These are phyloP conservation scores for Montipora foliosa DNA, from an alignment of 64 coral and sea anemone species.

Conservation along the genomic window DNA sequence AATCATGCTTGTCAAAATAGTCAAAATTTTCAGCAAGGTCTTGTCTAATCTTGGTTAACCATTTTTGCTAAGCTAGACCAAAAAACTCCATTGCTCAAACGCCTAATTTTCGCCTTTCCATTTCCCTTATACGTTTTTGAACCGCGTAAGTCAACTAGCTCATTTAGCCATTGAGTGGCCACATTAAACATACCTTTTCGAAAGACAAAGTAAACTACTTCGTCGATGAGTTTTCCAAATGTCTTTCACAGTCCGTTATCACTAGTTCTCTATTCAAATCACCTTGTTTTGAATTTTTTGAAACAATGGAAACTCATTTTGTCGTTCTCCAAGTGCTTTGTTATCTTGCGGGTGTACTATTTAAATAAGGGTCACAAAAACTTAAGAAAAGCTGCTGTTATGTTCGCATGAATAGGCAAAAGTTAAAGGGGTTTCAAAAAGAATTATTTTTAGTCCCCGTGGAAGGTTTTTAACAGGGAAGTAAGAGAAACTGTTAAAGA, in stretches of 20 bases:
- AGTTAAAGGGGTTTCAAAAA: background rate
- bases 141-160: too few species aligned
- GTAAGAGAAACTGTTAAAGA: background rate
- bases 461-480: background rate
- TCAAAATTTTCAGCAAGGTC: too few species aligned
- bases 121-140: too few species aligned
- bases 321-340: conserved; percentile 46
- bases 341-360: conserved; percentile 28
- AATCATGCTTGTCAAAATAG: too few species aligned
- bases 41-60: too few species aligned
- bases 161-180: background rate
- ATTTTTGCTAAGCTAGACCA: too few species aligned
- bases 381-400: background rate
- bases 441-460: background rate
- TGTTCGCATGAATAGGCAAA: too few species aligned
- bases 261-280: background rate
- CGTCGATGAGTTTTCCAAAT: conserved; percentile 48
- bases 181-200: background rate
- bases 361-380: conserved; percentile 8
- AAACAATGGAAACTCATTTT: conserved; percentile 55
- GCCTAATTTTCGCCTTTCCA: background rate
- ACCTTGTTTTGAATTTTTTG: conserved; percentile 53
- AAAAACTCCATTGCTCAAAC: too few species aligned
- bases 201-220: conserved; percentile 18
- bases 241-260: conserved; percentile 13